Evolutionary conservation across 1,140 invertebrate genomes (phyloP), one percentile per base, ranked within the genome.

Genomic region (Euura lappo): DNA sequence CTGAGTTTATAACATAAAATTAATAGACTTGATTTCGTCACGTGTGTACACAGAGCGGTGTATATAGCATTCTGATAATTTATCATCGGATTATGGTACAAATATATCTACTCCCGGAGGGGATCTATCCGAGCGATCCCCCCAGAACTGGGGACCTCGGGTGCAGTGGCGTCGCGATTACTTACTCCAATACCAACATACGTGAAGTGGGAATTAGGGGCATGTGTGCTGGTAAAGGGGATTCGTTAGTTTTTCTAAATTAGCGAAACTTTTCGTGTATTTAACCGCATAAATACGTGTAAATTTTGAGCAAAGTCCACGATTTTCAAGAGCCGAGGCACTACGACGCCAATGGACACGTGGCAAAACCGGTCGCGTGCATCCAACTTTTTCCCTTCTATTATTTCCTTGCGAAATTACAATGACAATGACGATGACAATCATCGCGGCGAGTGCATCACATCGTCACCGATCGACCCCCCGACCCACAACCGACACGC

Each of bases 51-150:
- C 13, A 8, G 51, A 60, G 77, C 72, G 70, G 71, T 73, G 76
- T 77, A 28, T 28, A 28, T 28, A 75, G 81, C 77, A 79, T 79
- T 85, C 82, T 78, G 77, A 79, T 79, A 83, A 86, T 87, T 86
- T 85, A 86, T 87, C 85, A 87, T 81, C 83, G 84, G 86, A 87
- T 87, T 86, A 86, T 83, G 84, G 69, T 82, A 84, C 84, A 84
- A 86, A 86, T 86, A 86, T 44, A 70, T 45, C 6, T 11, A 28
- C 69, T 45, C 45, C 69, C 69, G 43, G 46, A 44, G 69, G 69
- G 69, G 45, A 13, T 45, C 69, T 45, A 6, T 42, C 44, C 28
- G 46, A 42, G 42, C 67, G 4, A 2, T 42, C 67, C 28, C 28
- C 28, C 28, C 28, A 28, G 28, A 28, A 28, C 0, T 28, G 28